Evolutionary conservation across 2,888 invertebrate species (phyloP).

Genomic region (Coenonympha glycerion): DNA sequence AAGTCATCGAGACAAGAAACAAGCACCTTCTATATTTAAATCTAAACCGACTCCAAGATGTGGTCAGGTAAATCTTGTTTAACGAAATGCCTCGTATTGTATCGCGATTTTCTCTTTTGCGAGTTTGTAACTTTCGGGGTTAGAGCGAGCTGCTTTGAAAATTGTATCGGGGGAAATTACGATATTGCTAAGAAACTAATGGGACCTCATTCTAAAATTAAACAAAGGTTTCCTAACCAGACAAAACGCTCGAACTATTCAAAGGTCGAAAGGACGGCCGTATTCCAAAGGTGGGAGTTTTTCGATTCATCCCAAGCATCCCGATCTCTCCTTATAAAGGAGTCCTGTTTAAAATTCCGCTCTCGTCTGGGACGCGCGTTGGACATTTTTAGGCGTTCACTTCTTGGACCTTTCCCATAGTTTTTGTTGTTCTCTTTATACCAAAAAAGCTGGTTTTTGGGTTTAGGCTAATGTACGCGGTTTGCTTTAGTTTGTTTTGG

Average conservation of each 20-base stretch:
- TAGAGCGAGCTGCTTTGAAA: no score
- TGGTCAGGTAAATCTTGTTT: no score
- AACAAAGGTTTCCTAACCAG: not conserved
- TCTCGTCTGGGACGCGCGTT: slow-evolving; percentile 56
- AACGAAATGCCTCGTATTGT: no score
- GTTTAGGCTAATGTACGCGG: slow-evolving; percentile 6
- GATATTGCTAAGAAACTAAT: not conserved
- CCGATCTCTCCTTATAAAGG: slow-evolving; percentile 49
- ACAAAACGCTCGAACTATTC: slow-evolving; percentile 5
- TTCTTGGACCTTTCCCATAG: slow-evolving; percentile 54
- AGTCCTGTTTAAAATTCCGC: slow-evolving; percentile 68
- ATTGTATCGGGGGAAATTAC: no score
- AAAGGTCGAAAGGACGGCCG: slow-evolving; percentile 11
- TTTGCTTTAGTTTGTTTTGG: not conserved
- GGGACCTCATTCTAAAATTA: not conserved
- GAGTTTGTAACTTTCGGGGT: no score
- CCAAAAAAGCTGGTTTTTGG: slow-evolving; percentile 1
- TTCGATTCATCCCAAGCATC: slow-evolving; percentile 13
- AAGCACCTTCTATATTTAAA: no score
- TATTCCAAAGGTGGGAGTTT: slow-evolving; percentile 11
- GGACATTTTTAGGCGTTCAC: slow-evolving; percentile 66
- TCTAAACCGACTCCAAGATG: no score
- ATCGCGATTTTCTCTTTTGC: no score
- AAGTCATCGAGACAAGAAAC: no score
- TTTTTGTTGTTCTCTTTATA: slow-evolving; percentile 22